Percentiles rank a stretch among this genome's conserved stretches.
phyloP scores from a whole-genome alignment of 2,888 invertebrate species.

The Helicoverpa assulta region DNA sequence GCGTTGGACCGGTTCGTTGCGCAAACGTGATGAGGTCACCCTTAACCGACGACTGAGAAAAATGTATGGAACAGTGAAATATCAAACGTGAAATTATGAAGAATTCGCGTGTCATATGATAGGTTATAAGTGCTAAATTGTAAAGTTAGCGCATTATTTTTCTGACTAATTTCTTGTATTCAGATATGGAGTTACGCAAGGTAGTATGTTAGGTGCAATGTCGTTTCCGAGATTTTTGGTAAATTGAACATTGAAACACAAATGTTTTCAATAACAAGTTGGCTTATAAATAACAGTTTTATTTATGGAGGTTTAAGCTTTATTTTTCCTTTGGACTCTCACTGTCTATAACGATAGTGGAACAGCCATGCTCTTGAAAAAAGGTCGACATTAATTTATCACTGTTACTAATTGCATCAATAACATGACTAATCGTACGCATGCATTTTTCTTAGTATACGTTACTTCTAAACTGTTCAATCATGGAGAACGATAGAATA shows the following conservation, averaged over 20 bases:
- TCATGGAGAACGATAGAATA: too few species aligned
- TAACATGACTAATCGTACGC: conserved; percentile 39
- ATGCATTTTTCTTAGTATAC: conserved; percentile 29
- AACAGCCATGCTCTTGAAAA: too few species aligned
- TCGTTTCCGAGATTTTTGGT: background rate
- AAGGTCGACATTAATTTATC: conserved; percentile 15
- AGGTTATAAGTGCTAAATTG: conserved; percentile 10
- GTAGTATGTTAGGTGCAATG: background rate
- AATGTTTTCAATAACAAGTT: background rate
- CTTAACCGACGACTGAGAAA: conserved; percentile 35
- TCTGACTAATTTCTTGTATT: background rate
- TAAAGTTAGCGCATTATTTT: background rate
- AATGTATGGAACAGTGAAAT: conserved; percentile 44
- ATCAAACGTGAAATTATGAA: conserved; percentile 20
- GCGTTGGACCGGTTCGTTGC: conserved; percentile 50
- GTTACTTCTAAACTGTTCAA: background rate
- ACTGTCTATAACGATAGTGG: too few species aligned
- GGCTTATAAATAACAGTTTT: too few species aligned
- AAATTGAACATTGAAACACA: background rate
- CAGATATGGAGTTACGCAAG: conserved; percentile 1
- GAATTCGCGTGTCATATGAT: conserved; percentile 12
- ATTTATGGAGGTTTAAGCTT: too few species aligned
- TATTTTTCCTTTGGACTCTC: too few species aligned
- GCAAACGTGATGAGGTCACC: conserved; percentile 62
- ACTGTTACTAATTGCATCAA: conserved; percentile 39